A percentile compares a stretch with the other conserved stretches of the same genome.
Evolutionary conservation across 2,888 invertebrate genomes (phyloP).

Genomic region (Apamea anceps): DNA sequence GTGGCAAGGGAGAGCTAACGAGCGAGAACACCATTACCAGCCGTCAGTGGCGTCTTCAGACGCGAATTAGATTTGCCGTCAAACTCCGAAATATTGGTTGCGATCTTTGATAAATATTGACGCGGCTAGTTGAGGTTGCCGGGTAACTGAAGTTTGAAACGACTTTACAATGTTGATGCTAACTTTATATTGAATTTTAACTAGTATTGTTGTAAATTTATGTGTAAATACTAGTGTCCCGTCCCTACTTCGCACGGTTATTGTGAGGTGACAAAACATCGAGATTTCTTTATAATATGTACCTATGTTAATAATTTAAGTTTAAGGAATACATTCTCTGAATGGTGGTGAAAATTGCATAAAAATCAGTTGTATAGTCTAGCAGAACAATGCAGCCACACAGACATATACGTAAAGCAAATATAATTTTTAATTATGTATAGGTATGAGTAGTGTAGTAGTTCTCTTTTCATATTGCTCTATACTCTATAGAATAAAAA

Average conservation of each 20-base stretch:
- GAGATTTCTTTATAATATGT: background rate
- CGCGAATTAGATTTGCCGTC: conserved; percentile 75
- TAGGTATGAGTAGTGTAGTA: too few relatives aligned
- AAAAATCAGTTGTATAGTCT: background rate
- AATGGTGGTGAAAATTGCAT: background rate
- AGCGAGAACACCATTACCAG: conserved; percentile 82
- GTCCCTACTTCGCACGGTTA: too few relatives aligned
- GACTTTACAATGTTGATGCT: conserved; percentile 39
- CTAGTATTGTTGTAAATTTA: conserved; percentile 10
- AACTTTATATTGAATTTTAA: conserved; percentile 33
- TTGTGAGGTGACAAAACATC: background rate
- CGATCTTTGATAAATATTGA: conserved; percentile 66
- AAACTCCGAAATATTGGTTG: conserved; percentile 69
- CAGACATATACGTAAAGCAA: background rate
- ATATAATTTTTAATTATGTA: background rate
- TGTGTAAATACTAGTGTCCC: background rate
- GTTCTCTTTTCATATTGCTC: background rate
- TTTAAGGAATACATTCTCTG: background rate
- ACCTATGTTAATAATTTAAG: background rate
- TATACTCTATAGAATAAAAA: background rate
- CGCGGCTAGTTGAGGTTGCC: conserved; percentile 49
- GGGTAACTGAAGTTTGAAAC: conserved; percentile 26
- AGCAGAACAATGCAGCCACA: background rate
- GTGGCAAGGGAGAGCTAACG: conserved; percentile 84
- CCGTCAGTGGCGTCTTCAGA: conserved; percentile 77